phyloP scores from a whole-genome alignment of 2,797 vertebrate species.

The Trachurus trachurus region DNA sequence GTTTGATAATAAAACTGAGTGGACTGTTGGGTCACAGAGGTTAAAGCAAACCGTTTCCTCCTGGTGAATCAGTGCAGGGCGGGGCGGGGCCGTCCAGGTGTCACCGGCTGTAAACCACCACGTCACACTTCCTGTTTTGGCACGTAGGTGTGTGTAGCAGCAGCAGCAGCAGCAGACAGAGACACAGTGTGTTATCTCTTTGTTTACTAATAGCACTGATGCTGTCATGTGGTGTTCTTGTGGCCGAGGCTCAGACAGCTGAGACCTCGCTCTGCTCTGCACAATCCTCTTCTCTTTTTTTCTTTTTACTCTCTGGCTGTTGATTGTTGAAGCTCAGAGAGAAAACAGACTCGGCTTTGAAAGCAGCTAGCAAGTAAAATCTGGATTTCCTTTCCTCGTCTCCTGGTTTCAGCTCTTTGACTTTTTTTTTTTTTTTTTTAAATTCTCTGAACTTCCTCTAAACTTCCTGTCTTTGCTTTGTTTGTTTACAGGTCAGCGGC shows the following conservation, averaged over 20 bases:
- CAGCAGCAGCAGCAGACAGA: slow-evolving; percentile 1
- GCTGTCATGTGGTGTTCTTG: slow-evolving; percentile 34
- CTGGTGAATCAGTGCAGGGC: not conserved
- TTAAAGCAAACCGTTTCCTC: not conserved
- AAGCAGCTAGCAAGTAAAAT: not conserved
- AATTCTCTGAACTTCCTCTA: not conserved
- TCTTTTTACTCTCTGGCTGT: not conserved
- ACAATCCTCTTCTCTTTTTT: not conserved
- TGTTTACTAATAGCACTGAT: slow-evolving; percentile 37
- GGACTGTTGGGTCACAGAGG: too few species aligned
- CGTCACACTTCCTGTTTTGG: slow-evolving; percentile 17
- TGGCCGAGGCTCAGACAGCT: slow-evolving; percentile 3
- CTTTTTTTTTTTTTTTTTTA: not conserved
- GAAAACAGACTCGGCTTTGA: not conserved
- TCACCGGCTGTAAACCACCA: not conserved
- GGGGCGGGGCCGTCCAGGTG: not conserved
- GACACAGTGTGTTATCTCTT: not conserved
- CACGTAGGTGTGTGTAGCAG: not conserved
- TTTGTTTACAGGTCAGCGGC: slow-evolving; percentile 75
- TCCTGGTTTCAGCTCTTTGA: not conserved
- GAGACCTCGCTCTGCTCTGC: not conserved
- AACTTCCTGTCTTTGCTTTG: not conserved
- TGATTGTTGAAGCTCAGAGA: not conserved
- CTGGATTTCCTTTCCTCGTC: not conserved
- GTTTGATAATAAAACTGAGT: too few species aligned